A percentile compares a stretch with the other conserved stretches of the same genome.
Evolutionary conservation across 2,888 invertebrate genomes (phyloP).

Genomic region (Deilephila elpenor): DNA sequence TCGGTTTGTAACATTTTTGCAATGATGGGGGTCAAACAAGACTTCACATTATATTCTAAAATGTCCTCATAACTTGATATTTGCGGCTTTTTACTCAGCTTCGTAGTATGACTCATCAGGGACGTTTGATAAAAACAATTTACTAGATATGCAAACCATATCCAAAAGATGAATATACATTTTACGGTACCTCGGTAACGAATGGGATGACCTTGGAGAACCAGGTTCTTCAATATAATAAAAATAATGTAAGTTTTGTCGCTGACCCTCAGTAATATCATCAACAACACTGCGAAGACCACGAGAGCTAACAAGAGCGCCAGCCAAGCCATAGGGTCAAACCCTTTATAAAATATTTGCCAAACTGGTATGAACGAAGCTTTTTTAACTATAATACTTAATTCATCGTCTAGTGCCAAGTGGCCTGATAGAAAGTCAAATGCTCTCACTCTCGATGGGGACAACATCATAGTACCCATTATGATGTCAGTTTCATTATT

Average conservation of each 20-base stretch:
- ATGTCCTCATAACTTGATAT: neutral
- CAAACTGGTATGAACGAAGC: constrained; percentile 1
- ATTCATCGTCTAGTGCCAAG: constrained; percentile 9
- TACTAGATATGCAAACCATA: constrained; percentile 23
- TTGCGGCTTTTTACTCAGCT: neutral
- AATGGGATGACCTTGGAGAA: constrained; percentile 16
- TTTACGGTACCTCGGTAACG: constrained; percentile 3
- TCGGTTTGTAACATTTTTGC: constrained; percentile 1
- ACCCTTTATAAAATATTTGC: constrained; percentile 20
- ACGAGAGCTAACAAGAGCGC: constrained; percentile 1
- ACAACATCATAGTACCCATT: constrained; percentile 46
- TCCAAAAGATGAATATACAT: constrained; percentile 22
- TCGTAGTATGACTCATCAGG: constrained; percentile 20
- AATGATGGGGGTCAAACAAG: constrained; percentile 8
- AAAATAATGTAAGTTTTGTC: neutral
- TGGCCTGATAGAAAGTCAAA: constrained; percentile 21
- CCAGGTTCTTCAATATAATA: constrained; percentile 14
- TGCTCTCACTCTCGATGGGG: constrained; percentile 37
- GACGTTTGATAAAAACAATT: constrained; percentile 30
- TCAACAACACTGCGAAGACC: constrained; percentile 12
- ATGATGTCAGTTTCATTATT: constrained; percentile 42
- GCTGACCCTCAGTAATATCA: neutral
- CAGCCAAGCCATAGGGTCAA: constrained; percentile 17
- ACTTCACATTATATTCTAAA: neutral
- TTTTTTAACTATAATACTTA: constrained; percentile 3